Base-by-base conservation (phyloP, 2,888 invertebrate species). In the Nasonovia ribisnigri region DNA sequence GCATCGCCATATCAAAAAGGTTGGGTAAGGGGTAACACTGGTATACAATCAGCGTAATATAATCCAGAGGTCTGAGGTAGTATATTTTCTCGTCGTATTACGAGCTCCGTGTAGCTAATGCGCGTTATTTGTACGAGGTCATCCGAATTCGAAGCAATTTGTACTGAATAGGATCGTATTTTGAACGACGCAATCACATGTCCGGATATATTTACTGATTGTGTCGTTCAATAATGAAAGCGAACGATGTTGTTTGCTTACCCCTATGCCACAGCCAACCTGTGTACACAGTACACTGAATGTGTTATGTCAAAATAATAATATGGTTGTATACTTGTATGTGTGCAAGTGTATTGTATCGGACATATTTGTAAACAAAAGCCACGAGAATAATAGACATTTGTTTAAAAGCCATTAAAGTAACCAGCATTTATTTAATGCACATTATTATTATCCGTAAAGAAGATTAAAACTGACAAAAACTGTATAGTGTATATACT, bases 301-400 rank as follows among this genome's bases (percentile, higher is more conserved):
- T 89, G 60, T 90, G 10, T 67, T 67, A 24, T 48, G 29, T 36
- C n/a, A 36, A 77, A 77, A 88, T 20, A 88, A 54, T 88, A 88
- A 90, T 77, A 77, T n/a, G n/a, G n/a, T n/a, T n/a, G 36, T 77
- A 84, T 42, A 26, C 43, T 57, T 29, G 46, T 46, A 46, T 60
- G 60, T 46, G 60, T 43, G 13, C 3, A 60, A 11, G n/a, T 24
- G 60, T 46, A 16, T 43, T 60, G n/a, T 91, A 84, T 29, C 84
- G 51, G 51, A 42, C 51, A 91, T 51, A 54, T 84, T 84, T 51
- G 51, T 54, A 84, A 48, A 91, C 91, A 91, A 91, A 91, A 54
- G 84, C 84, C 11, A 26, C 46, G 46, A 77, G 67, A 90, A 90
- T 46, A 90, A 54, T 84, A 84, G 11, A 20, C 51, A 51, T 91